Conservation (phyloP, 2,113 vertebrate species). For the Acanthochromis polyacanthus region DNA sequence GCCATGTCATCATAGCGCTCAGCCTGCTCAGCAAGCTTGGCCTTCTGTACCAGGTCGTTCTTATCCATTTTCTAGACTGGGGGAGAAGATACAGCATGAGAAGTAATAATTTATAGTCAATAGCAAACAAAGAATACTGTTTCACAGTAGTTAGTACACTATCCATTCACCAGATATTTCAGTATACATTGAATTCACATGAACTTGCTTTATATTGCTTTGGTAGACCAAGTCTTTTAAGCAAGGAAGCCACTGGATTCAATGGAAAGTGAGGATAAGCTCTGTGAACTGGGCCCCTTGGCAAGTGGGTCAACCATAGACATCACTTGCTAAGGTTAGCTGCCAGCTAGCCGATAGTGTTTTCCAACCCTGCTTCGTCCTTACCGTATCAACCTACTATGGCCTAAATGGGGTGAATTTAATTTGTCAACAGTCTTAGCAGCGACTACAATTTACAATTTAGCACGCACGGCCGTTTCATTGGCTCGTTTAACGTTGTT, state of each 20-base stretch:
- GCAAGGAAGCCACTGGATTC: neutral
- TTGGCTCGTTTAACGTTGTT: neutral
- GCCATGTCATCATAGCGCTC: slow-evolving; percentile 99
- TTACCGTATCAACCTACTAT: neutral
- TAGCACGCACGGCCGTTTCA: neutral
- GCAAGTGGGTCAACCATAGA: slow-evolving; percentile 75
- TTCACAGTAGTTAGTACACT: neutral
- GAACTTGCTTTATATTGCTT: neutral
- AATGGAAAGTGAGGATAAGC: slow-evolving; percentile 23
- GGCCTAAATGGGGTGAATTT: neutral
- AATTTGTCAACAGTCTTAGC: neutral
- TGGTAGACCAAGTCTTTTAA: neutral
- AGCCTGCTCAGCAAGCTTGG: slow-evolving; percentile 97
- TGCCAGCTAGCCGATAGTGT: slow-evolving; percentile 34
- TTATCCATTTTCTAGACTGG: slow-evolving; percentile 93
- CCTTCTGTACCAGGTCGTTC: slow-evolving; percentile 98
- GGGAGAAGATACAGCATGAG: slow-evolving; percentile 2
- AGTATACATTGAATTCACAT: neutral
- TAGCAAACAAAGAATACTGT: neutral
- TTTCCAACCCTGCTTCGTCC: neutral
- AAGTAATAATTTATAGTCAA: neutral
- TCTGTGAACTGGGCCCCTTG: slow-evolving; percentile 54
- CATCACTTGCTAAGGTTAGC: slow-evolving; percentile 62
- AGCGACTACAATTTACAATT: neutral
- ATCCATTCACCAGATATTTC: neutral